Base-by-base conservation (phyloP, 2,888 invertebrate genomes). In the Hydroisotoma schaefferi region DNA sequence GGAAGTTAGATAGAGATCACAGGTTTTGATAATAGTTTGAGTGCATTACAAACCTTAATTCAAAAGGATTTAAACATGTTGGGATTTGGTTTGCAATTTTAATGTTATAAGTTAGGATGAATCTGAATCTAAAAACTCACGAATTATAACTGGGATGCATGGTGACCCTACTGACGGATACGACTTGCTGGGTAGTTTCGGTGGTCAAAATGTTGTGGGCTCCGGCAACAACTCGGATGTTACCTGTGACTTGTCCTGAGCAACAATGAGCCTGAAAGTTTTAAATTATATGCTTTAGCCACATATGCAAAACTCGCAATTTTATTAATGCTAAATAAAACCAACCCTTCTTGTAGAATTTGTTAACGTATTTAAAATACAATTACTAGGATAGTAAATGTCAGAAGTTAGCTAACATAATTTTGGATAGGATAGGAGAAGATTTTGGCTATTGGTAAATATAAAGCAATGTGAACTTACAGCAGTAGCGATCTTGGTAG, bases 151-250 rank as follows among this genome's bases (percentile, higher is more conserved):
- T 38, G 15, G 58, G 57, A 46, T 61, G 61, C 5, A 46, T 25
- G n/a, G 22, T 51, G n/a, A 55, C 10, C 8, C 55, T 27, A 3
- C 33, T 26, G 44, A 64, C 64, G 15, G 33, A 22, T 12, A 29
- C 27, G 23, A 51, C 40, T 56, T 64, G 64, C 55, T 64, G 58
- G 46, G 64, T 54, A 29, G 55, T 52, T 29, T 64, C 64, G 5
- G 28, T 2, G 12, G 25, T 22, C 46, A 47, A 40, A 26, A 64
- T 55, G 25, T 64, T 56, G 46, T 61, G 61, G n/a, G 57, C 64
- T 26, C 64, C 64, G 37, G 64, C 64, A 33, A 64, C 58, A 8
- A 64, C 61, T 18, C 61, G 55, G 29, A 64, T 51, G 20, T 55
- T 64, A 10, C n/a, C 5, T 18, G 49, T 57, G 25, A 33, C 46